A percentile compares a stretch with the other conserved stretches of the same genome.
phyloP scores from a whole-genome alignment of 2,888 invertebrate species.

The Aricia artaxerxes region DNA sequence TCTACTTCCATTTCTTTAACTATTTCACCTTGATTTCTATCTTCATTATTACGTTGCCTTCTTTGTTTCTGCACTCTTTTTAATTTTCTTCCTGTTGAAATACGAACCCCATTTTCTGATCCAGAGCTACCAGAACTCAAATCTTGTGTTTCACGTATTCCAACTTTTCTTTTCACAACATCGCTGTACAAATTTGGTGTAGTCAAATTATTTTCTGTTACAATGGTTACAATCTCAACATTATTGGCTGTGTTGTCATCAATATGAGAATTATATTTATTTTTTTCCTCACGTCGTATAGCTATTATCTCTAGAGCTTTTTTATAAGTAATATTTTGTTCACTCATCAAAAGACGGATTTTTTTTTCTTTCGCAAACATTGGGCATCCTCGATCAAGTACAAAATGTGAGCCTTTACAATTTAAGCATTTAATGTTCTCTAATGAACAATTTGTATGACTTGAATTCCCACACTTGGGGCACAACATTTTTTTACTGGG shows the following conservation, averaged over 20 bases:
- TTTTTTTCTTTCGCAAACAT: not conserved
- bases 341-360: not conserved
- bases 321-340: not conserved
- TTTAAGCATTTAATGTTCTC: not conserved
- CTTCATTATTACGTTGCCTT: not conserved
- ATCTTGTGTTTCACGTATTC: not conserved
- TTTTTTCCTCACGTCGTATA: not conserved
- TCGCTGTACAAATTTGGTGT: not conserved
- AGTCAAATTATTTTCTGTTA: not conserved
- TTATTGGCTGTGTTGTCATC: not conserved
- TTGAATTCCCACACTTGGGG: not conserved
- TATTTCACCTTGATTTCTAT: not conserved
- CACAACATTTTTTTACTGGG: not conserved
- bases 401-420: not conserved
- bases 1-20: not conserved
- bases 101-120: not conserved
- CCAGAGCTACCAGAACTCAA: not conserved
- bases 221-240: not conserved
- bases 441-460: not conserved
- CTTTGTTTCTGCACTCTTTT: not conserved
- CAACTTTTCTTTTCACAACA: not conserved
- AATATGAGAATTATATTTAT: not conserved
- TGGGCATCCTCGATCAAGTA: not conserved
- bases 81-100: not conserved
- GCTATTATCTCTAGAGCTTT: not conserved